A percentile compares a stretch with the other conserved stretches of the same genome.
Conservation (phyloP, 2,888 invertebrate genomes). For the Prostheceraeus crozeri region DNA sequence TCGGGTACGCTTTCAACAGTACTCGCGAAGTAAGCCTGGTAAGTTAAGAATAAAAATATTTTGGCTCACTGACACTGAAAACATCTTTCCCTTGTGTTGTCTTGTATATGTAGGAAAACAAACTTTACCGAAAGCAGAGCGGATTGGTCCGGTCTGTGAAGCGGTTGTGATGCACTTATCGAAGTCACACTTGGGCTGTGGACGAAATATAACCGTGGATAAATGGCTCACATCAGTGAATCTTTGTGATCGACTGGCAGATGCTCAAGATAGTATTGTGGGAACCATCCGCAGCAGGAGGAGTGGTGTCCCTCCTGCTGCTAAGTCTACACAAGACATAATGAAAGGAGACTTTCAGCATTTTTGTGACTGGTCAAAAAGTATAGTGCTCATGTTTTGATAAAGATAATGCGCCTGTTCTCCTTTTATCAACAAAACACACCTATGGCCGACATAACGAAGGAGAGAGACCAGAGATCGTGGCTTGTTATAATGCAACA, state of each 20-base stretch:
- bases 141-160: not conserved
- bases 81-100: slow-evolving; percentile 12
- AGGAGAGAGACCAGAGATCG: slow-evolving; percentile 1
- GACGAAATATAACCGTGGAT: slow-evolving; percentile 13
- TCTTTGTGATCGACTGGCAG: slow-evolving; percentile 1
- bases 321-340: not conserved
- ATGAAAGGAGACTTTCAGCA: not conserved
- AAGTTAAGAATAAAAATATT: slow-evolving; percentile 8
- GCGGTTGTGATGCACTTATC: not conserved
- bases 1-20: no score
- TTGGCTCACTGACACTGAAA: not conserved
- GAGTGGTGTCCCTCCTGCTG: not conserved
- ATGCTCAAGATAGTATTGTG: not conserved
- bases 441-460: not conserved
- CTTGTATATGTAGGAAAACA: not conserved
- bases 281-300: slow-evolving; percentile 12
- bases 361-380: not conserved
- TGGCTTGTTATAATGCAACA: not conserved
- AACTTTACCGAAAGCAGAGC: not conserved
- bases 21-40: not conserved
- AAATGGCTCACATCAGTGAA: slow-evolving; percentile 6
- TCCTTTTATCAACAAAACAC: slow-evolving; percentile 8
- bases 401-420: not conserved
- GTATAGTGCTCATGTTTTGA: not conserved
- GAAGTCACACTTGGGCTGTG: not conserved